A percentile compares a stretch with the other conserved stretches of the same genome.
These are phyloP conservation scores for Aproaerema taeniolella DNA, from an alignment of 2,888 invertebrate species.

Conservation along the genomic window DNA sequence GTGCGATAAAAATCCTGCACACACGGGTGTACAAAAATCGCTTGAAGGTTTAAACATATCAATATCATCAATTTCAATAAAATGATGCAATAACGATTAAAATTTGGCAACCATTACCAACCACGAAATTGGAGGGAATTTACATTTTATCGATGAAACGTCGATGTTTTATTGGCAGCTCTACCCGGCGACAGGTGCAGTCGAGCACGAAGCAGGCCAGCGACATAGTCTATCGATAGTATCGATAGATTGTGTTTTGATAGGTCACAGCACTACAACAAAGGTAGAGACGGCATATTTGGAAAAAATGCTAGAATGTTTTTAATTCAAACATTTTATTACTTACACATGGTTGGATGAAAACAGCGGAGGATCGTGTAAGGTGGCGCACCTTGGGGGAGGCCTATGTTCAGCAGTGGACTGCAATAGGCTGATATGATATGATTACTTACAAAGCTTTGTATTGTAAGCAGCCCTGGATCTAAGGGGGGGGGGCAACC, in stretches of 20 bases:
- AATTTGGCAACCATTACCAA: constrained; percentile 9
- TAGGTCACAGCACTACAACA: constrained; percentile 32
- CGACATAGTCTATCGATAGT: constrained; percentile 44
- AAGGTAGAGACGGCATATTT: constrained; percentile 27
- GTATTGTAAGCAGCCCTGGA: no score
- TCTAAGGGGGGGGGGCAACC: no score
- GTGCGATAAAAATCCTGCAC: no score
- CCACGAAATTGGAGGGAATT: no score
- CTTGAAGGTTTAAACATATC: background rate
- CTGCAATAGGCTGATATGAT: no score
- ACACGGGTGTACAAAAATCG: no score
- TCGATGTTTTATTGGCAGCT: constrained; percentile 31
- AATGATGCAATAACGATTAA: background rate
- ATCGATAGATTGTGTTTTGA: constrained; percentile 59
- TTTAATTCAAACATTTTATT: no score
- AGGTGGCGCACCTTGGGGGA: no score
- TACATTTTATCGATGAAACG: constrained; percentile 24
- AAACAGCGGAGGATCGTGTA: no score
- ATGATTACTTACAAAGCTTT: no score
- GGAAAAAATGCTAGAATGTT: background rate
- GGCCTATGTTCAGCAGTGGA: no score
- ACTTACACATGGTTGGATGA: no score
- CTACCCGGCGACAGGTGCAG: constrained; percentile 57
- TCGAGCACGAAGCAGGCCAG: constrained; percentile 32
- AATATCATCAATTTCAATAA: constrained; percentile 1